Base-by-base conservation (phyloP, 2,888 invertebrate genomes). In the Sphaerophoria rueppellii region DNA sequence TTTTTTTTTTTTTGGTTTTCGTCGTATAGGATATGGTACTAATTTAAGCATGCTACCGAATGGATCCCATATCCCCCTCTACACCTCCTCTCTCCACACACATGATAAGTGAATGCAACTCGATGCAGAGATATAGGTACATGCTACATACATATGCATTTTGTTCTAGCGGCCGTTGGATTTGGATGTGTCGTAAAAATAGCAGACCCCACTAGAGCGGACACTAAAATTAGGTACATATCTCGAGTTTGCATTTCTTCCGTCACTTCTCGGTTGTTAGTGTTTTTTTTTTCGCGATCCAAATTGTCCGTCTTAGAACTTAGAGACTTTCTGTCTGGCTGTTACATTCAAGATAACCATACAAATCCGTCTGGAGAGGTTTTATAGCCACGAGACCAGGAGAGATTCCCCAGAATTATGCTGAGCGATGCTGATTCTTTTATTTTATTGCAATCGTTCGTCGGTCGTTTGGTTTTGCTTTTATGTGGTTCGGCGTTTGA, bases 401-500 rank as follows among this genome's bases (percentile, higher is more conserved):
- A 71, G 79, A 79, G 79, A 83, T 72, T 83, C 79, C 83, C 79
- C 40, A 40, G 74, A 78, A 73, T 50, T 61, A 58, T 50, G 48
- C 50, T 55, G 52, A 24, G 24, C 6, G 11, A 9, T 43, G 43
- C 34, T 7, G 32, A 57, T 58, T 58, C 70, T 65, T 61, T 52
- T 71, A 37, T 83, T 83, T 79, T 83, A 79, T 79, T 79, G 75
- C 79, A 69, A 72, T 72, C 83, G 79, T 75, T 24, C 24, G 24
- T 2, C 24, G 24, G 9, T 6, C 40, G 40, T 40, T 43, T 43
- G 9, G 11, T 9, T 83, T 79, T 75, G 72, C 83, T 83, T 83
- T 83, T 76, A 83, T 83, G 83, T 83, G 83, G 83, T 79, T 76
- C 75, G 65, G 67, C 69, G 83, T 83, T 83, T 83, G 83, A 83